Base-by-base conservation (phyloP, 2,113 vertebrate genomes). In the Octodon degus region DNA sequence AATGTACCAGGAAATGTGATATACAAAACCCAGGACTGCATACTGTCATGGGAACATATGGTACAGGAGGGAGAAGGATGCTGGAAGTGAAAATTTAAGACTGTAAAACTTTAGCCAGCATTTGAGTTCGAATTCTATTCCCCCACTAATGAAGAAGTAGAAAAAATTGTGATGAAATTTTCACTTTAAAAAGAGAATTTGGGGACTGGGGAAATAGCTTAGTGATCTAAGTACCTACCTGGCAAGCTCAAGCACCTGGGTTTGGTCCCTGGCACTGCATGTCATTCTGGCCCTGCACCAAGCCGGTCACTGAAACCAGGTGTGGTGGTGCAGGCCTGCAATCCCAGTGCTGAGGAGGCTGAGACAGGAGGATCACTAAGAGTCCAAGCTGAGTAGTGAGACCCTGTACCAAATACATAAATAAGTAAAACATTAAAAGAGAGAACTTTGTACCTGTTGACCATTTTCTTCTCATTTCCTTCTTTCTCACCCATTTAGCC, bases 101-200 rank as follows among this genome's bases (percentile, higher is more conserved):
- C 27, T 72, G 10, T 60, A 32, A 65, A 96, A 60, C 13, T 86
- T 95, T 55, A 20, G 22, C 24, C 16, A 34, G 88, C n/a, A 47
- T 86, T 30, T 79, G 24, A 90, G 47, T 85, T 32, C 88, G 50
- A 72, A 50, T 87, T 87, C n/a, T 76, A 53, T 81, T 86, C 63
- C 79, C 55, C 55, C 93, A 74, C 20, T 60, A 74, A 30, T 89
- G 25, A 40, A 5, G 22, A 91, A 84, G 16, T 37, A 82, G 19
- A 24, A 92, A 25, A 37, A 47, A 47, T 89, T 8, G 5, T 87
- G 32, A 58, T 76, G 77, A 90, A 80, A 87, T 58, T 50, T 84
- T 20, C 86, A 13, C 37, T 91, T 86, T 83, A 83, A 77, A 82
- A 88, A 86, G 72, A 90, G 37, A 82, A 65, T 60, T 84, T 76